phyloP scores from a whole-genome alignment of 2,888 invertebrate species.

The Chorisops tibialis region DNA sequence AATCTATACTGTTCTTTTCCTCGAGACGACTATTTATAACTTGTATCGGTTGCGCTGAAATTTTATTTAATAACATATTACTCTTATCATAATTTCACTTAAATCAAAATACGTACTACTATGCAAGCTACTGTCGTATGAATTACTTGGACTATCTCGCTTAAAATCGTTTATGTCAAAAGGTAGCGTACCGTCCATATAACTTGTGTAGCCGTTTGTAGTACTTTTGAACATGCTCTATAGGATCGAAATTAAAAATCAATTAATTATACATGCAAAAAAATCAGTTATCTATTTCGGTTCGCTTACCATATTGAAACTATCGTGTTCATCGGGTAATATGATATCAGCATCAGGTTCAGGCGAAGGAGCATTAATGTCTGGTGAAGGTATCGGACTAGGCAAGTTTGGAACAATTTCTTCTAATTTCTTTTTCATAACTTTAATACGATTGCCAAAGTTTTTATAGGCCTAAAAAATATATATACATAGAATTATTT shows the following conservation, averaged over 20 bases:
- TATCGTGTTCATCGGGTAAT: slow-evolving; percentile 58
- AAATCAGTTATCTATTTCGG: too few species aligned
- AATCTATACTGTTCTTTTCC: slow-evolving; percentile 53
- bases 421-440: slow-evolving; percentile 79
- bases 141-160: slow-evolving; percentile 38
- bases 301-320: slow-evolving; percentile 15
- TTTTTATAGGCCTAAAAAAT: slow-evolving; percentile 81
- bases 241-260: neutral
- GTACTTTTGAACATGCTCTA: slow-evolving; percentile 46
- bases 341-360: slow-evolving; percentile 80
- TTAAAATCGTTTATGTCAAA: slow-evolving; percentile 57
- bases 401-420: slow-evolving; percentile 72
- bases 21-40: slow-evolving; percentile 58
- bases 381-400: slow-evolving; percentile 61
- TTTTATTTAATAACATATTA: slow-evolving; percentile 6
- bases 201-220: slow-evolving; percentile 61
- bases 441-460: slow-evolving; percentile 84
- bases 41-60: slow-evolving; percentile 56
- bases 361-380: slow-evolving; percentile 69
- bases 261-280: neutral
- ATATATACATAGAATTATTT: neutral
- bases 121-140: slow-evolving; percentile 12
- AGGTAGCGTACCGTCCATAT: slow-evolving; percentile 62
- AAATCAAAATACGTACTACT: slow-evolving; percentile 26
- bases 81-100: neutral